These are phyloP conservation scores for Polia nebulosa DNA, from an alignment of 2,888 invertebrate species.

Conservation along the genomic window DNA sequence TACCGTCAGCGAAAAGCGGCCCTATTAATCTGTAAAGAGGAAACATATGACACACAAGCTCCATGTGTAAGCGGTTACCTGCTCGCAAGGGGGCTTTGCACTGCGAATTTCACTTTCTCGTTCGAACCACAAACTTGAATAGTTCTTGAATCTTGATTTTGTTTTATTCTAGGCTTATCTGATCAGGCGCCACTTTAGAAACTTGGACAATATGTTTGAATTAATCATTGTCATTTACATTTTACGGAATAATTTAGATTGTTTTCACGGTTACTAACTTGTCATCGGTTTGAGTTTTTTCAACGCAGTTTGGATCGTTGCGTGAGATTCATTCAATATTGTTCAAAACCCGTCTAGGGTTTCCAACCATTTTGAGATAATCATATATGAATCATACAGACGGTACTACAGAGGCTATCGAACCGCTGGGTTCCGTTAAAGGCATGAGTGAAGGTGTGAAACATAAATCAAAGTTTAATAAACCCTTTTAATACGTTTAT, in stretches of 20 bases:
- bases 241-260: constrained; percentile 12
- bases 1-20: constrained; percentile 96
- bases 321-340: constrained; percentile 7
- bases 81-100: constrained; percentile 47
- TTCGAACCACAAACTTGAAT: constrained; percentile 36
- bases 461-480: constrained; percentile 10
- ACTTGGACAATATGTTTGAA: constrained; percentile 12
- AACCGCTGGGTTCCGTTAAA: constrained; percentile 2
- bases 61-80: constrained; percentile 26
- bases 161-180: constrained; percentile 28
- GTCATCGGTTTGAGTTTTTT: neutral
- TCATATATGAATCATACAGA: constrained; percentile 8
- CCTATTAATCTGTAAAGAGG: constrained; percentile 92
- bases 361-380: constrained; percentile 8
- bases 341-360: neutral
- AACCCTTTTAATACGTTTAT: neutral
- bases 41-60: constrained; percentile 49
- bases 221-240: neutral
- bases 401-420: constrained; percentile 2
- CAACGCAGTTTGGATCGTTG: neutral
- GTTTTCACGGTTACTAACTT: neutral
- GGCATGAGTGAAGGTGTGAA: constrained; percentile 3
- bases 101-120: constrained; percentile 52
- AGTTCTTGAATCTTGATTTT: constrained; percentile 47
- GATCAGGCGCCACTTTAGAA: constrained; percentile 18